Evolutionary conservation across 2,797 vertebrate genomes (phyloP).

Genomic region (Myotis myotis): DNA sequence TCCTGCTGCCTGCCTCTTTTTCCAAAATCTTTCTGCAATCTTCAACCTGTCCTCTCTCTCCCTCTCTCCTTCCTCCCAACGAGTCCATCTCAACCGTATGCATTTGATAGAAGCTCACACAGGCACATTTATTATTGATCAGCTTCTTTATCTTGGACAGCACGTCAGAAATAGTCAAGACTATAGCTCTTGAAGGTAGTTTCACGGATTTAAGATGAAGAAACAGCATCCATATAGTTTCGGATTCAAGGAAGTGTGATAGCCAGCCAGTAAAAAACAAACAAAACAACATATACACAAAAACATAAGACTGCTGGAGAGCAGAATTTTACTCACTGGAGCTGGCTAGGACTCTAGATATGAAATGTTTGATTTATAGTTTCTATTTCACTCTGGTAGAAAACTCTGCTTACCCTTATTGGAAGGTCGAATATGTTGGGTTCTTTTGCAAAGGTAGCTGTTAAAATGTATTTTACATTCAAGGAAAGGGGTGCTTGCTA

Average conservation of each 20-base stretch:
- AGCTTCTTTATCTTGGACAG: constrained; percentile 55
- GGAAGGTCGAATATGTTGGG: constrained; percentile 71
- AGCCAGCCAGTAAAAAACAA: not conserved
- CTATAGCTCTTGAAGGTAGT: constrained; percentile 46
- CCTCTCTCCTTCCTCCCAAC: too few relatives aligned
- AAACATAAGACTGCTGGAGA: not conserved
- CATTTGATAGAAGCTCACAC: constrained; percentile 19
- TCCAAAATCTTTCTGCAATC: not conserved
- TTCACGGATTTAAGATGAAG: constrained; percentile 71
- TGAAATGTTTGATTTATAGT: constrained; percentile 78
- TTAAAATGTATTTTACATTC: constrained; percentile 75
- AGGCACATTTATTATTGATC: constrained; percentile 45
- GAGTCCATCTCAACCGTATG: not conserved
- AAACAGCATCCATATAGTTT: constrained; percentile 50
- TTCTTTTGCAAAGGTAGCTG: constrained; percentile 65
- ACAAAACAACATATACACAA: not conserved
- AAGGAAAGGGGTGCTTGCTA: constrained; percentile 66
- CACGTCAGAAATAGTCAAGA: constrained; percentile 57
- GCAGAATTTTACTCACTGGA: constrained; percentile 64
- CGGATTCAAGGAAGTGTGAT: constrained; percentile 2
- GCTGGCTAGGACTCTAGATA: constrained; percentile 60
- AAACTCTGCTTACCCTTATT: constrained; percentile 74
- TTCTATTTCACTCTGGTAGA: constrained; percentile 74
- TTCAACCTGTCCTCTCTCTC: not conserved
- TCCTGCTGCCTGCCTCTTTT: not conserved